Evolutionary conservation across 2,113 vertebrate species (phyloP).

Genomic region (Oophaga pumilio): DNA sequence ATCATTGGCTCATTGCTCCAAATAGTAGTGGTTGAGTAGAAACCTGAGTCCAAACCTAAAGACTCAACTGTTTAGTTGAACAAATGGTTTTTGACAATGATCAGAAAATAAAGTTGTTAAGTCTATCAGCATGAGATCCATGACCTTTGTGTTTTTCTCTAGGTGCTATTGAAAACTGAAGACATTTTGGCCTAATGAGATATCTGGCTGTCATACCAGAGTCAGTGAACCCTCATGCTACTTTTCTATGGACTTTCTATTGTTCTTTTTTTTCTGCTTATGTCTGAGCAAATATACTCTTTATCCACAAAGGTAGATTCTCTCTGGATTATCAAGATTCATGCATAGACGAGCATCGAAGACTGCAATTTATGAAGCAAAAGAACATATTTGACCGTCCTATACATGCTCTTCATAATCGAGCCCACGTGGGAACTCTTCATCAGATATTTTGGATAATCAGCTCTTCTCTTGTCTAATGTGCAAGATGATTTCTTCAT

Average conservation of each 20-base stretch:
- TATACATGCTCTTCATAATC: slow-evolving; percentile 3
- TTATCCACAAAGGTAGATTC: slow-evolving; percentile 4
- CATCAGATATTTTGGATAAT: slow-evolving; percentile 44
- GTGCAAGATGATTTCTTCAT: slow-evolving; percentile 36
- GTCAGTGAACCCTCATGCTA: background rate
- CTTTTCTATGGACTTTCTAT: slow-evolving; percentile 22
- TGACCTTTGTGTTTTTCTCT: background rate
- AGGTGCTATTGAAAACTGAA: slow-evolving; percentile 54
- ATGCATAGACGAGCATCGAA: slow-evolving; percentile 1
- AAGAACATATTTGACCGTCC: background rate
- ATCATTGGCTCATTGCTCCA: background rate
- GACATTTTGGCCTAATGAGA: background rate
- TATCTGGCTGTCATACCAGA: background rate
- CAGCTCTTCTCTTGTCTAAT: slow-evolving; percentile 2
- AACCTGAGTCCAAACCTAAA: background rate
- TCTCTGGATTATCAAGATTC: background rate
- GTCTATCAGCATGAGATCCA: background rate
- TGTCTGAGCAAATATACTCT: background rate
- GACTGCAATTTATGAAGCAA: background rate
- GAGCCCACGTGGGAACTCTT: slow-evolving; percentile 3
- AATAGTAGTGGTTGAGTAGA: background rate
- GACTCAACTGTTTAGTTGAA: background rate
- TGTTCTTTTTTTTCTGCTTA: background rate
- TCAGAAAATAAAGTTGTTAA: background rate
- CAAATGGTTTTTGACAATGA: background rate